phyloP scores from a whole-genome alignment of 64 coral and sea anemone species.

The Trachythela sp. region DNA sequence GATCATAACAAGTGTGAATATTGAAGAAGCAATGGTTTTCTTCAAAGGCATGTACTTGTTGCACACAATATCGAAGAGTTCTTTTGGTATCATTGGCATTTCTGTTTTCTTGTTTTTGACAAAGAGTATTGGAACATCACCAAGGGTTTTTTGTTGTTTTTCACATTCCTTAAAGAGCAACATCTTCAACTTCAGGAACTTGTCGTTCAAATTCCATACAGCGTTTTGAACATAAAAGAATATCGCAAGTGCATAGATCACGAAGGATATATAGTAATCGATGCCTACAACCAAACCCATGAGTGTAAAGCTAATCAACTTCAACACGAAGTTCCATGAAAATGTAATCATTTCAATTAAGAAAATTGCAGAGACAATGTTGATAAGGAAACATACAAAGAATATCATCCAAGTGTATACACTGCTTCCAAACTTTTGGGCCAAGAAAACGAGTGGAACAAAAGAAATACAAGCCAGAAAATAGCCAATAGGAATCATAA shows the following conservation, averaged over 20 bases:
- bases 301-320: background rate
- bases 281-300: background rate
- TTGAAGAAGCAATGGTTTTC: background rate
- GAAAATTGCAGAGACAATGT: background rate
- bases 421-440: background rate
- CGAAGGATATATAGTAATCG: background rate
- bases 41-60: background rate
- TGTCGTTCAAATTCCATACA: background rate
- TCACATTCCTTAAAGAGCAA: background rate
- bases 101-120: background rate
- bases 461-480: background rate
- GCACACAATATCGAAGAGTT: background rate
- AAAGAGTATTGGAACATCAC: background rate
- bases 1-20: background rate
- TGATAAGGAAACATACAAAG: background rate
- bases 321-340: background rate
- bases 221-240: background rate
- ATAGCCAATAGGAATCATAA: background rate
- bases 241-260: background rate
- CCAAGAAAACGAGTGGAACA: background rate
- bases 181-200: background rate
- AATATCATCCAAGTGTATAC: background rate
- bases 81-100: slow-evolving; percentile 1
- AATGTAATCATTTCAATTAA: background rate
- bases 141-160: background rate